phyloP scores from a whole-genome alignment of 1,140 invertebrate genomes.

The Pinna nobilis region DNA sequence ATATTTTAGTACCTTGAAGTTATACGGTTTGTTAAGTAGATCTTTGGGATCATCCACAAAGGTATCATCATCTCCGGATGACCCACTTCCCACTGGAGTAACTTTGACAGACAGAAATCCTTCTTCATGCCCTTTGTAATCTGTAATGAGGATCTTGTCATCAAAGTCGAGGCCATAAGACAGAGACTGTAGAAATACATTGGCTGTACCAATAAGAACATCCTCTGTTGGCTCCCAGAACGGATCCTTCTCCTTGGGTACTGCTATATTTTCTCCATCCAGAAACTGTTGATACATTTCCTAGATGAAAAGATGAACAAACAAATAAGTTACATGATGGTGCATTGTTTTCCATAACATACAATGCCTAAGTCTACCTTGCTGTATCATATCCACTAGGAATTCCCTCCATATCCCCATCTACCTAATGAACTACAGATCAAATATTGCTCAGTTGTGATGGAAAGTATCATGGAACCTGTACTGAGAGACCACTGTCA shows the following conservation, averaged over 20 bases:
- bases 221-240: slow-evolving; percentile 76
- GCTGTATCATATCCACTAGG: too few relatives aligned
- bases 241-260: slow-evolving; percentile 73
- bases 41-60: slow-evolving; percentile 73
- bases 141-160: slow-evolving; percentile 69
- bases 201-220: slow-evolving; percentile 72
- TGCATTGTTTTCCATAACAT: too few relatives aligned
- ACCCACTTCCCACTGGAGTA: slow-evolving; percentile 74
- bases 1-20: slow-evolving; percentile 69
- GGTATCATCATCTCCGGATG: slow-evolving; percentile 68
- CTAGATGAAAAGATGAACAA: slow-evolving; percentile 47
- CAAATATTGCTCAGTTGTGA: too few relatives aligned
- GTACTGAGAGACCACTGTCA: too few relatives aligned
- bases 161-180: slow-evolving; percentile 73
- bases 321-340: not conserved
- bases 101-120: slow-evolving; percentile 69
- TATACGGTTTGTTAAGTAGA: slow-evolving; percentile 69
- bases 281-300: slow-evolving; percentile 74
- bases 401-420: too few relatives aligned
- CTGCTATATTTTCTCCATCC: slow-evolving; percentile 71
- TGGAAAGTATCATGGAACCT: too few relatives aligned
- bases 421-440: too few relatives aligned
- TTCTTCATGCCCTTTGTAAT: slow-evolving; percentile 74
- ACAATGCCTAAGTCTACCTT: too few relatives aligned
- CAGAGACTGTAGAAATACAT: slow-evolving; percentile 73